phyloP scores from a whole-genome alignment of 2,797 vertebrate species.

The Halcyon chelicuti region DNA sequence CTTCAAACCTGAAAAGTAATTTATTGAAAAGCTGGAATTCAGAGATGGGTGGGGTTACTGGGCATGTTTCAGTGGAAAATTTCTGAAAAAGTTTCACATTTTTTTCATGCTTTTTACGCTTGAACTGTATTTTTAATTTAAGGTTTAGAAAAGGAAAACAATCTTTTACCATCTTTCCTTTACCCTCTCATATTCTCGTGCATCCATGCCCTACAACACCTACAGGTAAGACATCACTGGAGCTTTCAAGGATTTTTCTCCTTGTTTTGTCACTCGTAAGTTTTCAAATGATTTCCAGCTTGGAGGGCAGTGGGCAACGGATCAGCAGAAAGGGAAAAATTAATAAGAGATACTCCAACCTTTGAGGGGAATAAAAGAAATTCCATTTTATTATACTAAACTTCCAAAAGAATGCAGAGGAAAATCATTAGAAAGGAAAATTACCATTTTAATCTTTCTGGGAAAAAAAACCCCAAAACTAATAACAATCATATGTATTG shows the following conservation, averaged over 20 bases:
- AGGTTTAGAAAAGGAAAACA: background rate
- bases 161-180: background rate
- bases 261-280: background rate
- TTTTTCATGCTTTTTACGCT: background rate
- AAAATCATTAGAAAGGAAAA: background rate
- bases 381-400: background rate
- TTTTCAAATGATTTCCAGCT: background rate
- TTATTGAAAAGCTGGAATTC: background rate
- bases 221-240: background rate
- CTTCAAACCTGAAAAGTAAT: background rate
- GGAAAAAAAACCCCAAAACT: fast-evolving
- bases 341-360: background rate
- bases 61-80: background rate
- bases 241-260: background rate
- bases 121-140: background rate
- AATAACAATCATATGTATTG: background rate
- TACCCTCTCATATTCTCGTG: background rate
- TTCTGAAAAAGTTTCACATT: background rate
- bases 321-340: background rate
- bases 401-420: background rate
- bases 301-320: background rate
- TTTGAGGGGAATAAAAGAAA: background rate
- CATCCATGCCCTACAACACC: background rate
- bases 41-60: background rate
- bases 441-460: background rate